Evolutionary conservation across 2,113 vertebrate species (phyloP).

Genomic region (Kryptolebias marmoratus): DNA sequence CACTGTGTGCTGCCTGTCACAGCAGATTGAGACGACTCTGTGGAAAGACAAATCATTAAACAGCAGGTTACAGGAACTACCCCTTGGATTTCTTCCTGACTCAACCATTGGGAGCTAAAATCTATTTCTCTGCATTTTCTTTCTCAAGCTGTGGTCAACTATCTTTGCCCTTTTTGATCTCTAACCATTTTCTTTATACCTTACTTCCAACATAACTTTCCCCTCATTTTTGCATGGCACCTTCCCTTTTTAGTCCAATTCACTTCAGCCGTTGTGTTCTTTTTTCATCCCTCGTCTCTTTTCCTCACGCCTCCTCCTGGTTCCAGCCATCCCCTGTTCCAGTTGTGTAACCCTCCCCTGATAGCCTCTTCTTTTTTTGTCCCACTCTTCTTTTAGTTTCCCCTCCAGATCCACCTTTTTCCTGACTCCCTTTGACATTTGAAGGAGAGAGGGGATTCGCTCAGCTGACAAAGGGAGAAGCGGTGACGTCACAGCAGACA

Average conservation of each 20-base stretch:
- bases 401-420: constrained; percentile 19
- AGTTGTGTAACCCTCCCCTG: constrained; percentile 31
- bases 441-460: constrained; percentile 70
- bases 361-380: constrained; percentile 2
- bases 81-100: too few species aligned
- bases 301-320: background rate
- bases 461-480: constrained; percentile 75
- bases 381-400: constrained; percentile 4
- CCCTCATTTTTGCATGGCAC: constrained; percentile 2
- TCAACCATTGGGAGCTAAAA: too few species aligned
- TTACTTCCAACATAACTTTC: background rate
- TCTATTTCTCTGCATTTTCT: too few species aligned
- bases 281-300: background rate
- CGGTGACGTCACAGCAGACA: constrained; percentile 71
- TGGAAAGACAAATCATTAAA: too few species aligned
- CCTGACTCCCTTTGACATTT: constrained; percentile 65
- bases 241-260: constrained; percentile 12
- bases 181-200: background rate
- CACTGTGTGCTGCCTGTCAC: too few species aligned
- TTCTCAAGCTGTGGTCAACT: too few species aligned
- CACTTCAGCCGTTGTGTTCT: constrained; percentile 10
- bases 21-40: too few species aligned
- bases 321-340: constrained; percentile 2
- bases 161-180: background rate
- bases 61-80: too few species aligned